Evolutionary conservation across 2,797 vertebrate species (phyloP), one percentile per base, ranked within the genome.

Genomic region (Podarcis siculus): DNA sequence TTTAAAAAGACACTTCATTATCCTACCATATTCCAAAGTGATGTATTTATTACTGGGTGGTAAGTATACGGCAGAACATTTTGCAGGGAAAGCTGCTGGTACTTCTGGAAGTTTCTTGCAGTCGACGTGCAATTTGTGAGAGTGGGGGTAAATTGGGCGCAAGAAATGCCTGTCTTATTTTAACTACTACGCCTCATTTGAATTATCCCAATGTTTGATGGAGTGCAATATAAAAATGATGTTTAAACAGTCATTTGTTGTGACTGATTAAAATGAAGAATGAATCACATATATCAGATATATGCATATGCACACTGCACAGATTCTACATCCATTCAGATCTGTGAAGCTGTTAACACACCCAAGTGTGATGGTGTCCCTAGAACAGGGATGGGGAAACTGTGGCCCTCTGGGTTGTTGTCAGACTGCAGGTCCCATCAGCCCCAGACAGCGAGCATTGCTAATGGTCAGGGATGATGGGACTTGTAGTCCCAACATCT

Each of bases 1-100:
- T 66, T 81, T 78, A 45, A 69, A 69, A 79, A 76, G 42, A 32
- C 49, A 87, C 45, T 87, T 87, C 37, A 84, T 61, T 71, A 87
- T 64, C 55, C 55, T 42, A 25, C n/a, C 30, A 69, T 72, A 25
- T 73, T 81, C 30, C 73, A 64, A 81, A 73, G 35, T 42, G 58
- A 81, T 81, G 61, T 73, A 81, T 75, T 79, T 75, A 87, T 75
- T 73, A 69, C 55, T 73, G 49, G 35, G 49, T 73, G 79, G 49
- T 61, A 61, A 30, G 12, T 12, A 75, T 72, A 61, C 10, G 39
- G 55, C 32, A 75, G 55, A 79, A 67, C 19, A 75, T 12, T 55
- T 30, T 86, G n/a, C 45, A 86, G 5, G 73, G 32, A 55, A 45
- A 87, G 39, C 37, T 75, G 19, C 79, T 75, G 86, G 49, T 25